Evolutionary conservation across 2,888 invertebrate genomes (phyloP), one percentile per base, ranked within the genome.

Genomic region (Sinotaia quadrata): DNA sequence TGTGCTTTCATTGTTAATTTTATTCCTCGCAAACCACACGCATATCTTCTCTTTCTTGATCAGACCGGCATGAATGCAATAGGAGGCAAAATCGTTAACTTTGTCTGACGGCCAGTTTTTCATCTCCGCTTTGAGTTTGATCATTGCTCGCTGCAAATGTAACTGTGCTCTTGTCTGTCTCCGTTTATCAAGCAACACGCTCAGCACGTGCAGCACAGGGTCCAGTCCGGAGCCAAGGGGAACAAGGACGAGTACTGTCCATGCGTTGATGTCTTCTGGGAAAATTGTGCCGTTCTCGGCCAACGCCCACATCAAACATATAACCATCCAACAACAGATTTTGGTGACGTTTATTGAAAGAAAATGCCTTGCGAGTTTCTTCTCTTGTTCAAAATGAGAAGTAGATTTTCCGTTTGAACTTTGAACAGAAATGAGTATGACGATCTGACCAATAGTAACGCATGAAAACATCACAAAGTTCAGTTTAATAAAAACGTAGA

Each of bases 171-270:
- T 15, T 24, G 8, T 24, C 41, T 58, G 41, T 27, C 41, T 21
- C 29, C 44, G 34, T 18, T n/a, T 12, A n/a, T 41, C 58, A 15
- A 67, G 44, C n/a, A 70, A 41, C 24, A 54, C 66, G 70, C 67
- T 70, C 29, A 66, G 56, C 29, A 62, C 67, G 62, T 69, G 66
- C 33, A 69, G 56, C 49, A 66, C 60, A 3, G 90, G 90, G 75
- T 90, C 90, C 34, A 90, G 84, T 27, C 90, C 90, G 0, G 90
- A 89, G 78, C 90, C 90, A 47, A 90, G 81, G 0, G 90, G 90
- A 24, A 90, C 82, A 0, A 90, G 87, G 75, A 90, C 90, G 18
- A 90, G 36, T 2, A 67, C 61, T 4, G 70, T 57, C 7, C 58
- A 54, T 31, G 62, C 59, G 56, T 70, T 66, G 52, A 70, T 66